Evolutionary conservation across 1,140 invertebrate genomes (phyloP).

Genomic region (Argopecten irradians): DNA sequence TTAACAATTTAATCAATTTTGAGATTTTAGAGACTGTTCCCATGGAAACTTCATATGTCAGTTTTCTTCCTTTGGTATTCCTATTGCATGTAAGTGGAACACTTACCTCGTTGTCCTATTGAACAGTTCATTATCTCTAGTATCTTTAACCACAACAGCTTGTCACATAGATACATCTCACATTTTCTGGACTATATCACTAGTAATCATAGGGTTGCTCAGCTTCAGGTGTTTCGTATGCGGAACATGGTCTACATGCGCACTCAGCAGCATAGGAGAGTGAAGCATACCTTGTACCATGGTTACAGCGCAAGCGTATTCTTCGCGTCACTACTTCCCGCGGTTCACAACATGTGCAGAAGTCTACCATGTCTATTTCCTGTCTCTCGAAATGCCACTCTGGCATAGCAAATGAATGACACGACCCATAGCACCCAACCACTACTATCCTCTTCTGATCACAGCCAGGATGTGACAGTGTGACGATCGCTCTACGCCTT

Average conservation of each 20-base stretch:
- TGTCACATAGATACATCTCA: background rate
- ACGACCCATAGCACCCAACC: constrained; percentile 45
- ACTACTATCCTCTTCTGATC: constrained; percentile 25
- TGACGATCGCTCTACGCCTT: background rate
- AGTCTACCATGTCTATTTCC: constrained; percentile 35
- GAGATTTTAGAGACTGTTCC: too few species aligned
- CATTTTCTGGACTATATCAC: background rate
- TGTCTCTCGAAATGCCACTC: constrained; percentile 48
- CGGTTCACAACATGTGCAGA: constrained; percentile 54
- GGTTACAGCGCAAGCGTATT: constrained; percentile 38
- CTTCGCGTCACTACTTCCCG: background rate
- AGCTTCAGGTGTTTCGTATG: constrained; percentile 29
- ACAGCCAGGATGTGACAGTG: constrained; percentile 39
- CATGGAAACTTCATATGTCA: too few species aligned
- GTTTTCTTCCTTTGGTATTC: too few species aligned
- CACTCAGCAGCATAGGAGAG: constrained; percentile 34
- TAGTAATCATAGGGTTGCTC: constrained; percentile 51
- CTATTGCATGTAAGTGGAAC: too few species aligned
- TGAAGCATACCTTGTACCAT: background rate
- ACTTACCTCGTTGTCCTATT: too few species aligned
- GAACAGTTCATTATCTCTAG: too few species aligned
- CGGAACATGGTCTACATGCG: constrained; percentile 49
- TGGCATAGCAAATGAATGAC: constrained; percentile 51
- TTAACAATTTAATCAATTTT: too few species aligned
- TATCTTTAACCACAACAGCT: background rate